Evolutionary conservation across 1,140 invertebrate species (phyloP).

Genomic region (Formica exsecta): DNA sequence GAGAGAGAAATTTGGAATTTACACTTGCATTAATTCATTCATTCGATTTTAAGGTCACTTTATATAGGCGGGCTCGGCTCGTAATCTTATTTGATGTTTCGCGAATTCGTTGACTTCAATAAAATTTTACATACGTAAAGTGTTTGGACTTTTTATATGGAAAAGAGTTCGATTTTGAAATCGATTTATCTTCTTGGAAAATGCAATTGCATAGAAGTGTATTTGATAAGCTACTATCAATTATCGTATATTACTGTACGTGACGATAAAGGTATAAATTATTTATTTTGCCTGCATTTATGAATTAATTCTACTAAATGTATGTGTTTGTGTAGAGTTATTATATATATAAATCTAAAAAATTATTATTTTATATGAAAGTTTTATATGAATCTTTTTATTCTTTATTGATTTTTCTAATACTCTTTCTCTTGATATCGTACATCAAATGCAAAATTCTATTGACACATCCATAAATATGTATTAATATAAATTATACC

Average conservation of each 20-base stretch:
- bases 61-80: background rate
- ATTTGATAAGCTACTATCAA: background rate
- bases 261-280: background rate
- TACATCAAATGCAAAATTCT: no score
- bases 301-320: background rate
- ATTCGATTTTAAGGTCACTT: conserved; percentile 36
- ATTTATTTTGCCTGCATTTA: background rate
- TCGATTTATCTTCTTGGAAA: background rate
- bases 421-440: no score
- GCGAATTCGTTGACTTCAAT: background rate
- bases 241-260: background rate
- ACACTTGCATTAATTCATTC: conserved; percentile 65
- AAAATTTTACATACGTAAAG: background rate
- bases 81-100: conserved; percentile 30
- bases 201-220: background rate
- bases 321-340: no score
- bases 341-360: background rate
- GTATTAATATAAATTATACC: no score
- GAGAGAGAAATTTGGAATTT: conserved; percentile 24
- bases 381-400: no score
- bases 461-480: no score
- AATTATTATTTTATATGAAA: no score
- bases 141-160: background rate
- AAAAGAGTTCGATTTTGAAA: background rate
- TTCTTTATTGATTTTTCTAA: no score